Conservation (phyloP, 2,888 invertebrate genomes). For the Eueremaeus valkanovi region DNA sequence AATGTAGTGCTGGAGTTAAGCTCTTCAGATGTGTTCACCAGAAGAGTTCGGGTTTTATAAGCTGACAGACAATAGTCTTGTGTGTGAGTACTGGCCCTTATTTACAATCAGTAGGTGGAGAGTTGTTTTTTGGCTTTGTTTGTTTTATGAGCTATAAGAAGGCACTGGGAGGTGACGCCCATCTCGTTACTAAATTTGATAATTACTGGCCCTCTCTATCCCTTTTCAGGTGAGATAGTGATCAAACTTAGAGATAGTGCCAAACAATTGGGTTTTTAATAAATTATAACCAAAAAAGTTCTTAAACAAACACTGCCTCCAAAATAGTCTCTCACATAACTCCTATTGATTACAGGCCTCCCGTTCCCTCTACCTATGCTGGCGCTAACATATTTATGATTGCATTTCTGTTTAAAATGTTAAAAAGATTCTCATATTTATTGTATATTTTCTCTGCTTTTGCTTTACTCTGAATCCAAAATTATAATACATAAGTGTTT, state of each 20-base stretch:
- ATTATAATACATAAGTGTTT: not conserved
- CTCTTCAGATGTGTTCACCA: not conserved
- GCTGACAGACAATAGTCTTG: not conserved
- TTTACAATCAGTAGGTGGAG: constrained; percentile 5
- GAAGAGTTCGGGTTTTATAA: not conserved
- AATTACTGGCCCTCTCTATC: not conserved
- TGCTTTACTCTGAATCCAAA: not conserved
- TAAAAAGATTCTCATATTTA: not conserved
- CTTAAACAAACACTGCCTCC: not conserved
- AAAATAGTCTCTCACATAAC: not conserved
- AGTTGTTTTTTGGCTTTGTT: not conserved
- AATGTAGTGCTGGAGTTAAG: not conserved
- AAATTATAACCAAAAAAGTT: not conserved
- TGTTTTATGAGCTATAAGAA: not conserved
- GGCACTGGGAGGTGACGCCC: not conserved
- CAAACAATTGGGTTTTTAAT: not conserved
- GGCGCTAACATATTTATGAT: no score
- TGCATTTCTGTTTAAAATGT: not conserved
- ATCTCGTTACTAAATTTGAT: constrained; percentile 3
- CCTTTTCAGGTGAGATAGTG: not conserved
- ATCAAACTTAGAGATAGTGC: not conserved
- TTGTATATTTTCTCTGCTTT: not conserved
- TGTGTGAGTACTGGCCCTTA: not conserved
- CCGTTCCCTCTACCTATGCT: not conserved
- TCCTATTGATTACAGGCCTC: not conserved